Evolutionary conservation across 2,888 invertebrate genomes (phyloP), one percentile per base, ranked within the genome.

Genomic region (Morpho achilles): DNA sequence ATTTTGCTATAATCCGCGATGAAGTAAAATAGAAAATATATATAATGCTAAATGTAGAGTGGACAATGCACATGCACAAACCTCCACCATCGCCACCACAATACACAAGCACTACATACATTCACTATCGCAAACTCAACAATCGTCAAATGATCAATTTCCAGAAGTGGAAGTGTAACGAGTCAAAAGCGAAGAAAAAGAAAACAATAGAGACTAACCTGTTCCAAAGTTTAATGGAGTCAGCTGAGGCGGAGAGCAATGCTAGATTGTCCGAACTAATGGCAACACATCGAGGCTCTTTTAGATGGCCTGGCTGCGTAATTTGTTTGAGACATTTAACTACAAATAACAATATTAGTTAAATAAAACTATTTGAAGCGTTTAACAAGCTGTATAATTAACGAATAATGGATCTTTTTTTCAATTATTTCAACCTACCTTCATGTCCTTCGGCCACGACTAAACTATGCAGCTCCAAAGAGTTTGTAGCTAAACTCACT

Each of bases 171-270:
- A 2, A 5, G 32, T 32, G 2, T 5, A 32, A 32, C 23, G 16
- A 16, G 16, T 16, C 1, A 16, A 2, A 32, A 32, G 32, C 1
- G 32, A 32, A 32, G 32, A 32, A 32, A 5, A 5, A 32, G 32
- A 32, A 3, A 5, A 32, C 32, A 32, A 32, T 32, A 5, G 3
- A 32, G 32, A 32, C 56, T 7, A 16, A 95, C 94, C 96, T 94
- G 81, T 97, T 98, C 99, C 99, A 99, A 53, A 99, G 88, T 91
- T 99, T 99, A 43, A 98, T 91, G 7, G 95, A 94, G 69, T 98
- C 97, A 0, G 93, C 95, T 65, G 98, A 95, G 0, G 95, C 98
- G 0, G 98, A 96, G 1, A 96, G 92, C 60, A 99, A 92, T 1
- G 96, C 96, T 60, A 97, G 91, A 75, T 96, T 97, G 82, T 99